A percentile compares a stretch with the other conserved stretches of the same genome.
These are phyloP conservation scores for Neotragus moschatus DNA, from an alignment of 2,113 vertebrate species.

Conservation along the genomic window DNA sequence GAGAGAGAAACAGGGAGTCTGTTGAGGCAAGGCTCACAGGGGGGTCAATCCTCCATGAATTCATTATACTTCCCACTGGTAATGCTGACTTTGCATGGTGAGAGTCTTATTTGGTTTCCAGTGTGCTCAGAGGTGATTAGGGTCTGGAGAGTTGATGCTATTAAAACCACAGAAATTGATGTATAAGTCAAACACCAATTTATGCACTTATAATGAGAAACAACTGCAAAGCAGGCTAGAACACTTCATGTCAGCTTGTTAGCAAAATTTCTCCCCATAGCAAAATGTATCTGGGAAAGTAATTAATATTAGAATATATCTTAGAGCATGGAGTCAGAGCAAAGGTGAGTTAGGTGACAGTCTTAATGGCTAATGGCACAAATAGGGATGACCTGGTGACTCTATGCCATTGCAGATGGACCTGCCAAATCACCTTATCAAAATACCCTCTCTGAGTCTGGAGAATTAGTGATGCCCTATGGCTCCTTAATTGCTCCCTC, in stretches of 20 bases:
- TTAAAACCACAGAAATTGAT: constrained; percentile 6
- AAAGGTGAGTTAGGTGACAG: background rate
- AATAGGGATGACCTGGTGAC: background rate
- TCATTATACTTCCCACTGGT: background rate
- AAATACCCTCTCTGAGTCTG: background rate
- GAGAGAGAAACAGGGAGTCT: background rate
- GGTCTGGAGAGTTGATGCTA: background rate
- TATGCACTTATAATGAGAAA: constrained; percentile 38
- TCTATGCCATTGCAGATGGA: background rate
- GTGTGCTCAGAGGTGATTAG: background rate
- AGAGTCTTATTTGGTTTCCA: background rate
- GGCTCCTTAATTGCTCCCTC: background rate
- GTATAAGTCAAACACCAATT: background rate
- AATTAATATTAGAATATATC: background rate
- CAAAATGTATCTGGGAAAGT: background rate
- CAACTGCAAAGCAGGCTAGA: background rate
- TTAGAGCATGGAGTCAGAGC: background rate
- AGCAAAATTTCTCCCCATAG: background rate
- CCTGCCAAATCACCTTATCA: background rate
- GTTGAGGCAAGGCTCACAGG: background rate
- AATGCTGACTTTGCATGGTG: background rate
- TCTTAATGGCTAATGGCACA: background rate
- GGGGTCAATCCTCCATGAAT: background rate
- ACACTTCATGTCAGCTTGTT: background rate
- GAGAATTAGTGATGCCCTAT: background rate